A percentile compares a stretch with the other conserved stretches of the same genome.
Conservation (phyloP, 2,113 vertebrate genomes). For the Butorides virescens region DNA sequence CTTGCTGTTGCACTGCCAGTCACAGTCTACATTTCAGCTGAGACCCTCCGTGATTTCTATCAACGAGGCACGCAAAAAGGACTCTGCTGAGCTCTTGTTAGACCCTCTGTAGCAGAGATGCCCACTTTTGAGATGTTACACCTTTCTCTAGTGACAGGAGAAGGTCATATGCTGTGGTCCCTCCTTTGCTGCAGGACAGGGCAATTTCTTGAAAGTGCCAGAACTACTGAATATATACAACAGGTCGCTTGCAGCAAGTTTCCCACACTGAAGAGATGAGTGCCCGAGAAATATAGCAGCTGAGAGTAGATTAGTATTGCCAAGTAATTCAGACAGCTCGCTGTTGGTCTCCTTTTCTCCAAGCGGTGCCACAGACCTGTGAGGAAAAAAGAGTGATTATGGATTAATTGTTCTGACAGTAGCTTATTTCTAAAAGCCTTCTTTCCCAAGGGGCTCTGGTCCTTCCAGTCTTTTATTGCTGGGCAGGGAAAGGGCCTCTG, state of each 20-base stretch:
- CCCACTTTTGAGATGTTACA: neutral
- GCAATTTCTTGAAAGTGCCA: neutral
- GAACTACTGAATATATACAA: neutral
- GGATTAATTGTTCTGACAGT: constrained; percentile 28
- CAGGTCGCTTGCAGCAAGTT: neutral
- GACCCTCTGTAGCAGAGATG: neutral
- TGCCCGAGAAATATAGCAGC: neutral
- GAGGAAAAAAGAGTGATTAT: neutral
- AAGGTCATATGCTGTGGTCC: neutral
- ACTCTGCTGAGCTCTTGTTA: neutral
- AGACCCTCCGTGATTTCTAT: neutral
- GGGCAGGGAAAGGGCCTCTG: neutral
- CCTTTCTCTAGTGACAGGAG: neutral
- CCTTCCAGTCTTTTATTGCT: neutral
- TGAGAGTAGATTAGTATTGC: neutral
- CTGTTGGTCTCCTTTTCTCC: neutral
- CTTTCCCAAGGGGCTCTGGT: neutral
- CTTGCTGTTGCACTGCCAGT: neutral
- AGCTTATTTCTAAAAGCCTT: constrained; percentile 1
- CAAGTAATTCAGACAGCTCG: neutral
- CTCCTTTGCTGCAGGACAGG: neutral
- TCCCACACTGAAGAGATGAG: neutral
- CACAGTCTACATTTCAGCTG: neutral
- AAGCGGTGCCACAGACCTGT: neutral
- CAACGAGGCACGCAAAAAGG: neutral